phyloP scores from a whole-genome alignment of 1,140 invertebrate genomes.

The Anoplolepis gracilipes region DNA sequence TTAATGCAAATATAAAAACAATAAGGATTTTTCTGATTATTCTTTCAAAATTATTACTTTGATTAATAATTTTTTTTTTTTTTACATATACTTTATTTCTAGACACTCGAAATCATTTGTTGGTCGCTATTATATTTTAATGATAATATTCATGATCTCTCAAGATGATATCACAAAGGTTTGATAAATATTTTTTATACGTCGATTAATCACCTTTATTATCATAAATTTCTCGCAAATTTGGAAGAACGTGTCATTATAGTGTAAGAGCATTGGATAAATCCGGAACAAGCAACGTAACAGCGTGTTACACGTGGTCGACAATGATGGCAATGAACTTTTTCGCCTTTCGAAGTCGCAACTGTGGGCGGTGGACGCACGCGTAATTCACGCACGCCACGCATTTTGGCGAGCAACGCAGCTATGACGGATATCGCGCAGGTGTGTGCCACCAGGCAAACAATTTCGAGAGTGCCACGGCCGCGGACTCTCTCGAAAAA shows the following conservation, averaged over 20 bases:
- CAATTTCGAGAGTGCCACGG: constrained; percentile 75
- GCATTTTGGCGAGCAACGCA: constrained; percentile 27
- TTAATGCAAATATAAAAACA: no score
- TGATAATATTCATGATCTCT: no score
- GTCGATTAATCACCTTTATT: background rate
- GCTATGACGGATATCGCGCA: constrained; percentile 45
- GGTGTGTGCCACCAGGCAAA: constrained; percentile 10
- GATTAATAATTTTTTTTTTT: no score
- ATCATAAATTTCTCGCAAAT: background rate
- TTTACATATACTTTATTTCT: no score
- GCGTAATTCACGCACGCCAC: constrained; percentile 62
- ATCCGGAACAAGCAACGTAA: constrained; percentile 26
- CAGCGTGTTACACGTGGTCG: constrained; percentile 7
- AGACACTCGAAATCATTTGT: no score
- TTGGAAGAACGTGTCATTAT: background rate
- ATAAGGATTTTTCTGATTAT: no score
- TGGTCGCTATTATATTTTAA: no score
- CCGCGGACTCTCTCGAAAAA: constrained; percentile 64
- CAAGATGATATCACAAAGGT: no score
- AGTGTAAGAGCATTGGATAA: background rate
- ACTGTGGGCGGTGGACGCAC: background rate
- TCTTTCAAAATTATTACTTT: no score
- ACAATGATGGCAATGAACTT: constrained; percentile 77
- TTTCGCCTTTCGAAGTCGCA: constrained; percentile 65
- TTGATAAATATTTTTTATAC: no score